Evolutionary conservation across 2,797 vertebrate genomes (phyloP), one percentile per base, ranked within the genome.

Genomic region (Poeciliopsis turneri): DNA sequence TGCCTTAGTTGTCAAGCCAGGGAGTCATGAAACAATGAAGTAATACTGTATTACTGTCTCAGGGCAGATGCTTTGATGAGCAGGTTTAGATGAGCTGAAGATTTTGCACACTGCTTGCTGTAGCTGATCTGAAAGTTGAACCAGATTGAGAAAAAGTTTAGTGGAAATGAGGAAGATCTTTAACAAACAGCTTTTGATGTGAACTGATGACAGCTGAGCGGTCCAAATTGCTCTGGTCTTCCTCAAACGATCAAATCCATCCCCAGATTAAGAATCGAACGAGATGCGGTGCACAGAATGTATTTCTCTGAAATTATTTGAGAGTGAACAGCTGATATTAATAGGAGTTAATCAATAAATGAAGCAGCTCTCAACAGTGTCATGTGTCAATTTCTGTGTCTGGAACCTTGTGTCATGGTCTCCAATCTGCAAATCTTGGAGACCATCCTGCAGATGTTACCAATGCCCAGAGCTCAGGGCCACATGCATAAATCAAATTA

Each of bases 261-360:
- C 43, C 84, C 47, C 72, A 78, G 33, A 82, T 77, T 74, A 57
- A 59, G 75, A 79, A 82, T 83, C 47, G 80, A 25, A 75, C 23
- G 8, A 49, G 33, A 77, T 82, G 64, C 11, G 78, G 55, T 87
- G 64, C 33, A 10, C 16, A 66, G 6, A 83, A 53, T 82, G 45
- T 71, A 80, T 87, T 51, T 57, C 9, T 20, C 79, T 78, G 30
- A 45, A 78, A 6, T 74, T 79, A 61, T 78, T 73, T 82, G 73
- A 68, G 75, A 89, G 20, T 75, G 33, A 77, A 77, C 51, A 74
- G 75, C 33, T 82, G 43, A 83, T 78, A 78, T 76, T 76, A 20
- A 59, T 80, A 79, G 71, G 0, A 90, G 88, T 78, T 36, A 83
- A 83, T 80, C 71, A 93, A 91, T 89, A 87, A 92, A 94, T 64